Evolutionary conservation across 2,797 vertebrate genomes (phyloP), one percentile per base, ranked within the genome.

Genomic region (Tiaroga cobitis): DNA sequence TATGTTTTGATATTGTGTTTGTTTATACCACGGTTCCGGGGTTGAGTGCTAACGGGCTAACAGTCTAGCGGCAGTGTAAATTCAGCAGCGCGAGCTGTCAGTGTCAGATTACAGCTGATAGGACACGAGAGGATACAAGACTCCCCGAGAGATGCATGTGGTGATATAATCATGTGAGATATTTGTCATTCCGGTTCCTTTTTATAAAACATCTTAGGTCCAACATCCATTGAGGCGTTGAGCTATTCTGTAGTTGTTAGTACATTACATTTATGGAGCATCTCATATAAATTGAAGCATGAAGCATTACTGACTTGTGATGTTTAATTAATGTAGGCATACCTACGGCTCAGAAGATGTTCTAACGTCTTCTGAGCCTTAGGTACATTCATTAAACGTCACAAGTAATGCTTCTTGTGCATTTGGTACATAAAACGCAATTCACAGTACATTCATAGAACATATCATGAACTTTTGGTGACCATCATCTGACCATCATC

Each of bases 21-120:
- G 81, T 82, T 69, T 73, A 77, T 39, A 21, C 6, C 18, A 65
- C 63, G 21, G 80, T 86, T 86, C 85, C 80, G 85, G 80, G 85
- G 26, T 80, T 80, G 54, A 69, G 49, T 86, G 85, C 73, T 82
- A 78, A 63, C 41, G 6, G 51, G 85, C 85, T 86, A 86, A 67
- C 54, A 65, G 70, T 86, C 85, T 83, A 69, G 51, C 32, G 68
- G 29, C 61, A 46, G 21, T 74, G 77, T 70, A 65, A 37, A 78
- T 21, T 61, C 39, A 83, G 72, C 43, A 76, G 74, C 63, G 82
- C 63, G 49, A 68, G 63, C 82, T 84, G 63, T 80, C 70, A 61
- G 86, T 86, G 67, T 78, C 82, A 75, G 65, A 51, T 85, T 74
- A 67, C 85, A 72, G 63, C 10, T 73, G 68, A 84, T 69, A 67